phyloP scores from a whole-genome alignment of 2,888 invertebrate genomes.

The Chrysina gloriosa region DNA sequence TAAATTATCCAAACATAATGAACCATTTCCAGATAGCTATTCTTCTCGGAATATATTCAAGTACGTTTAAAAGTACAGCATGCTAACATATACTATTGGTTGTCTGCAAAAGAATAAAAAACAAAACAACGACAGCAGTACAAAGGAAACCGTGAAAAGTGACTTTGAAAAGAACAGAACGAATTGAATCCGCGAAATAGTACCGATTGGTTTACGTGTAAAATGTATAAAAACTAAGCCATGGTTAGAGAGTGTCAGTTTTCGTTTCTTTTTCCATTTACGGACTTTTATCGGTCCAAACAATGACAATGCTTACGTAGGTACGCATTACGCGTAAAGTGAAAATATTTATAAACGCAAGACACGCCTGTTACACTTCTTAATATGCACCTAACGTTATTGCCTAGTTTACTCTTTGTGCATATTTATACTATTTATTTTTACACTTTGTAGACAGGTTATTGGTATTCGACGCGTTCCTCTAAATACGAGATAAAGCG shows the following conservation, averaged over 20 bases:
- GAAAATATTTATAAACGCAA: conserved; percentile 8
- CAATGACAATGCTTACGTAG: conserved; percentile 17
- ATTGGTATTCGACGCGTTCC: too few species aligned
- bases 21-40: conserved; percentile 27
- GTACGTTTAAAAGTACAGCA: conserved; percentile 24
- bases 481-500: too few species aligned
- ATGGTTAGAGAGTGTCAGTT: conserved; percentile 26
- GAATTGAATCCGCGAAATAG: conserved; percentile 30
- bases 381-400: background rate
- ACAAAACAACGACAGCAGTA: conserved; percentile 1
- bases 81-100: conserved; percentile 7
- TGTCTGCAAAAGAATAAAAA: conserved; percentile 23
- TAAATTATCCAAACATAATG: conserved; percentile 29
- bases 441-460: background rate
- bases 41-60: conserved; percentile 32
- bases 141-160: conserved; percentile 34
- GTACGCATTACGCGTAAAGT: conserved; percentile 1
- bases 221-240: conserved; percentile 31
- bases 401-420: background rate
- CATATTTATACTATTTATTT: background rate
- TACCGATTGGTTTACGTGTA: conserved; percentile 6
- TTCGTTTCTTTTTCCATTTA: conserved; percentile 33
- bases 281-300: conserved; percentile 8
- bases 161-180: conserved; percentile 30
- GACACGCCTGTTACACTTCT: conserved; percentile 19